Evolutionary conservation across 2,113 vertebrate species (phyloP).

Genomic region (Cebus imitator): DNA sequence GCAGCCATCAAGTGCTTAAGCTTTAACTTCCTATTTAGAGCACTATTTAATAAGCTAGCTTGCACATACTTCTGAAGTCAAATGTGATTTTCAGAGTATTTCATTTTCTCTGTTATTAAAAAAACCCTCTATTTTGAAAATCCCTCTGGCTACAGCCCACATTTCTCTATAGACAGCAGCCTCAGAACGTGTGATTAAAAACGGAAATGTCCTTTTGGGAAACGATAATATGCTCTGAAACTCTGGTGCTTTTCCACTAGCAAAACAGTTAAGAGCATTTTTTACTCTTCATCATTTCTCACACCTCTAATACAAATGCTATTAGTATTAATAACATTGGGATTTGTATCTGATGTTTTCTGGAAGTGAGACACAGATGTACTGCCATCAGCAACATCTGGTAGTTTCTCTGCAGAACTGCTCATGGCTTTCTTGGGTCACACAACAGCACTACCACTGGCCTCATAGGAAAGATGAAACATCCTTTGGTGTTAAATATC

Average conservation of each 20-base stretch:
- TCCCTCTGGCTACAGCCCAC: conserved; percentile 15
- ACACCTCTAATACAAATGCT: conserved; percentile 1
- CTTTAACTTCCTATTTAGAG: conserved; percentile 15
- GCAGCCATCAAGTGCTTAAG: neutral
- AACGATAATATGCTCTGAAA: conserved; percentile 45
- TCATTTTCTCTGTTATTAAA: conserved; percentile 65
- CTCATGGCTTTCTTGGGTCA: neutral
- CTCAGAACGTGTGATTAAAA: conserved; percentile 56
- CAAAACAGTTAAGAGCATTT: neutral
- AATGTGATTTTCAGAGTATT: conserved; percentile 56
- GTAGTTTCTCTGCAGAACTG: neutral
- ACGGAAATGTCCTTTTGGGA: conserved; percentile 47
- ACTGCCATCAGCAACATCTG: neutral
- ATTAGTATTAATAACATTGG: neutral
- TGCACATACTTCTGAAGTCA: conserved; percentile 43
- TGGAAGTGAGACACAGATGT: neutral
- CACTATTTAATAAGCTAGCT: neutral
- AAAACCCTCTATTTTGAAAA: conserved; percentile 22
- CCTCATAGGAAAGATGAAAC: neutral
- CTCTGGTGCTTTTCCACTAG: conserved; percentile 25
- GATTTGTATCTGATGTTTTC: neutral
- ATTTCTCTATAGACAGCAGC: conserved; percentile 47
- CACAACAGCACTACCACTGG: neutral
- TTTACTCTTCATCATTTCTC: conserved; percentile 6
- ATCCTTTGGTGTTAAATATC: too few species aligned